phyloP scores from a whole-genome alignment of 2,888 invertebrate genomes.

The Lagria hirta region DNA sequence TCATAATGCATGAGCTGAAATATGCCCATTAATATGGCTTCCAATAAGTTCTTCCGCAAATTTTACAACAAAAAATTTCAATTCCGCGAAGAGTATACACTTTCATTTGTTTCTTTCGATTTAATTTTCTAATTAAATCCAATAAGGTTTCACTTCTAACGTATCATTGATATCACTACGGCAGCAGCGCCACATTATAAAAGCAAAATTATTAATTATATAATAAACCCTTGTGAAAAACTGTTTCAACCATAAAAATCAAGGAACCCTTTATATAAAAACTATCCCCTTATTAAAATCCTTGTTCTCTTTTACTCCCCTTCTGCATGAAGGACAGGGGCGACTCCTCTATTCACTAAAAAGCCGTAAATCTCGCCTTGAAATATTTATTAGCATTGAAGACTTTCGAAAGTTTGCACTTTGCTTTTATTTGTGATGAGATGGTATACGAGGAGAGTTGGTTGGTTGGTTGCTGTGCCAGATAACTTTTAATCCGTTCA shows the following conservation, averaged over 20 bases:
- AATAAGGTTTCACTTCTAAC: constrained; percentile 10
- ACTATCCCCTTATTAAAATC: background rate
- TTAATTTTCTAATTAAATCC: too few relatives aligned
- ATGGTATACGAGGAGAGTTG: background rate
- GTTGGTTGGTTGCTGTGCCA: too few relatives aligned
- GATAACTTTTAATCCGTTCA: constrained; percentile 30
- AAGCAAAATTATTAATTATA: too few relatives aligned
- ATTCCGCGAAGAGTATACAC: too few relatives aligned
- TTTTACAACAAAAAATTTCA: too few relatives aligned
- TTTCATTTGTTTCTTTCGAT: too few relatives aligned
- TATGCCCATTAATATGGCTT: too few relatives aligned
- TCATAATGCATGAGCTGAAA: constrained; percentile 22
- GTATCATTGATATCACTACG: constrained; percentile 15
- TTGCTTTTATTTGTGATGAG: constrained; percentile 18
- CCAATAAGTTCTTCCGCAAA: too few relatives aligned
- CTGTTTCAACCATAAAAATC: constrained; percentile 1
- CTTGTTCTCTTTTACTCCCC: background rate
- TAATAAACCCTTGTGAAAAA: too few relatives aligned
- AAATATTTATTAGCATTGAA: too few relatives aligned
- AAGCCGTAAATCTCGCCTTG: constrained; percentile 3
- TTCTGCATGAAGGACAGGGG: background rate
- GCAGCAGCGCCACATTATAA: too few relatives aligned
- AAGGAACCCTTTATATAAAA: background rate
- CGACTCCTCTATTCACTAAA: background rate
- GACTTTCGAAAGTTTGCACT: constrained; percentile 21